Percentiles rank a stretch among this genome's conserved stretches.
Evolutionary conservation across 1,140 invertebrate species (phyloP).

Genomic region (Cepaea nemoralis): DNA sequence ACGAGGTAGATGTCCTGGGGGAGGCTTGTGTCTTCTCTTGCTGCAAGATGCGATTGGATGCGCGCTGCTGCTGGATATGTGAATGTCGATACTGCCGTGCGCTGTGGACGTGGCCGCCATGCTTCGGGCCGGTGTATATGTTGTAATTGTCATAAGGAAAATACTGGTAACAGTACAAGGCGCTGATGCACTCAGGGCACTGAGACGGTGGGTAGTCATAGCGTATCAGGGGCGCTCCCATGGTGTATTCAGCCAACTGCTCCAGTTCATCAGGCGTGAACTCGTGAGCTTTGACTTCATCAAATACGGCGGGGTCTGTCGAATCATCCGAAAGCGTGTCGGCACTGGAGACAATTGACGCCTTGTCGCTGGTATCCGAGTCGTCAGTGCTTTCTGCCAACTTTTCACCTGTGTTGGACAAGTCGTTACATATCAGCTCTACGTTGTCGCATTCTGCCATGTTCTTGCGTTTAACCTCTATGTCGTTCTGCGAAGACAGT

Average conservation of each 20-base stretch:
- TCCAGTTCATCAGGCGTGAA: constrained; percentile 61
- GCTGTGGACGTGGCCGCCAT: not conserved
- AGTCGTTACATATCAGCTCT: constrained; percentile 70
- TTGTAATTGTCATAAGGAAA: not conserved
- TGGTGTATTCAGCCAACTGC: constrained; percentile 63
- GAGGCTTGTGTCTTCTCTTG: not conserved
- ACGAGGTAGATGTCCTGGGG: not conserved
- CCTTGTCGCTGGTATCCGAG: constrained; percentile 60
- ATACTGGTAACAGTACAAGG: not conserved
- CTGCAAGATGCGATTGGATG: not conserved
- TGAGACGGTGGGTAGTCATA: not conserved
- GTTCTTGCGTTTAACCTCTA: constrained; percentile 50
- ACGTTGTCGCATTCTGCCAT: constrained; percentile 67
- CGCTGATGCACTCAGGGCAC: not conserved
- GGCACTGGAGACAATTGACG: constrained; percentile 62
- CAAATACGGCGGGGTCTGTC: constrained; percentile 30
- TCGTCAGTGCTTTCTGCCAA: constrained; percentile 51
- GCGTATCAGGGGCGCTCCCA: constrained; percentile 63
- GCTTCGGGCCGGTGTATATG: not conserved
- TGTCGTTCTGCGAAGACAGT: constrained; percentile 45
- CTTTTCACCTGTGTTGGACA: constrained; percentile 57
- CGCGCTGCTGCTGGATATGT: not conserved
- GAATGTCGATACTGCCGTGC: not conserved
- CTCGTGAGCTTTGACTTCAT: constrained; percentile 8
- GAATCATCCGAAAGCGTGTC: constrained; percentile 62